These are phyloP conservation scores for Capreolus pygargus DNA, from an alignment of 2,113 vertebrate genomes.

Conservation along the genomic window DNA sequence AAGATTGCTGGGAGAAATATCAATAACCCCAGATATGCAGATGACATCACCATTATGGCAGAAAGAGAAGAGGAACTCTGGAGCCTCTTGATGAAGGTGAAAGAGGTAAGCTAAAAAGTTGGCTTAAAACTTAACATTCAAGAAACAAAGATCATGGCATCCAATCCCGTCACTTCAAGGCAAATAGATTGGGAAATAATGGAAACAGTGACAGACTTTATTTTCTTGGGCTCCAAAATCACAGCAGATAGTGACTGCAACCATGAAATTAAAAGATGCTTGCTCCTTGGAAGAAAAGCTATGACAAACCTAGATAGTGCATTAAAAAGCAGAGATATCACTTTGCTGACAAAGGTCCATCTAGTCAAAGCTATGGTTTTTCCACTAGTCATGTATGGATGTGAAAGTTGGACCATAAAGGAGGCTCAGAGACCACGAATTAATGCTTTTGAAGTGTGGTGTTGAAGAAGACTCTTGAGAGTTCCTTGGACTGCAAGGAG, in stretches of 20 bases:
- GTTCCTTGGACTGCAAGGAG: neutral
- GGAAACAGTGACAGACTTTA: neutral
- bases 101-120: neutral
- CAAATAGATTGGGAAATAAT: neutral
- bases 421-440: neutral
- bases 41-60: neutral
- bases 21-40: neutral
- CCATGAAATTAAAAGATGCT: neutral
- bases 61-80: neutral
- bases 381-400: neutral
- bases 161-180: neutral
- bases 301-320: neutral
- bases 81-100: neutral
- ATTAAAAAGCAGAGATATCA: neutral
- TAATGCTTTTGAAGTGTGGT: neutral
- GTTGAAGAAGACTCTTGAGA: neutral
- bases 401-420: neutral
- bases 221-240: neutral
- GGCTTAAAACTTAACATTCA: neutral
- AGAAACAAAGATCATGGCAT: neutral
- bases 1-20: neutral
- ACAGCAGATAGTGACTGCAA: neutral
- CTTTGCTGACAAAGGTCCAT: neutral
- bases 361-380: neutral
- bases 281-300: neutral